phyloP scores from a whole-genome alignment of 2,888 invertebrate genomes.

The Calliopum simillimum region DNA sequence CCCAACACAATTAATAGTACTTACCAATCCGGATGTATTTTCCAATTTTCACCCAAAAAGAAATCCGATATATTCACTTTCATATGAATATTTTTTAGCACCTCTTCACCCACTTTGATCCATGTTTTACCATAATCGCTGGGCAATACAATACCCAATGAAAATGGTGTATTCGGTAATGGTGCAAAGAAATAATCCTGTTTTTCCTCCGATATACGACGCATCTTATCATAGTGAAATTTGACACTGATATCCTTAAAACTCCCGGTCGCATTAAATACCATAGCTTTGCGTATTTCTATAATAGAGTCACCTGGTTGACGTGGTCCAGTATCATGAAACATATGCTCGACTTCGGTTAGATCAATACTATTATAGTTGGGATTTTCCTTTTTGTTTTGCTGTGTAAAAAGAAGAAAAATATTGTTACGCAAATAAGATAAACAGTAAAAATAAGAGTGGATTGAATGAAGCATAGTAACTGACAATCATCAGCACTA shows the following conservation, averaged over 20 bases:
- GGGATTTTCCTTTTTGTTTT: slow-evolving; percentile 73
- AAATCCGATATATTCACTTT: slow-evolving; percentile 79
- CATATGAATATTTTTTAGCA: slow-evolving; percentile 75
- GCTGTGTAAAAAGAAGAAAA: slow-evolving; percentile 48
- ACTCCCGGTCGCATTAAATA: slow-evolving; percentile 76
- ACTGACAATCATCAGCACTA: no score
- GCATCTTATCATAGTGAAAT: slow-evolving; percentile 87
- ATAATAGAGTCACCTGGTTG: slow-evolving; percentile 72
- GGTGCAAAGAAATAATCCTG: slow-evolving; percentile 88
- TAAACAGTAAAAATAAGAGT: no score
- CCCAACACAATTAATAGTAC: slow-evolving; percentile 33
- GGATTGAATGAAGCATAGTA: no score
- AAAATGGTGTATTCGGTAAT: slow-evolving; percentile 86
- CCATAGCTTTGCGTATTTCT: slow-evolving; percentile 74
- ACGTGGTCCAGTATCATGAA: slow-evolving; percentile 75
- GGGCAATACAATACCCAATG: slow-evolving; percentile 86
- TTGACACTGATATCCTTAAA: slow-evolving; percentile 77
- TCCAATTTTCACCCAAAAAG: slow-evolving; percentile 80
- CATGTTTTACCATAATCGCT: slow-evolving; percentile 75
- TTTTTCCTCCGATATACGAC: slow-evolving; percentile 82
- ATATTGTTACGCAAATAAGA: no score
- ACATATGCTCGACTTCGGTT: slow-evolving; percentile 91
- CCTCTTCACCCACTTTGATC: slow-evolving; percentile 81
- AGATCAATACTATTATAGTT: slow-evolving; percentile 98
- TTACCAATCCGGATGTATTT: slow-evolving; percentile 87